A percentile compares a stretch with the other conserved stretches of the same genome.
Conservation (phyloP, 2,888 invertebrate genomes). For the Anoplius nigerrimus region DNA sequence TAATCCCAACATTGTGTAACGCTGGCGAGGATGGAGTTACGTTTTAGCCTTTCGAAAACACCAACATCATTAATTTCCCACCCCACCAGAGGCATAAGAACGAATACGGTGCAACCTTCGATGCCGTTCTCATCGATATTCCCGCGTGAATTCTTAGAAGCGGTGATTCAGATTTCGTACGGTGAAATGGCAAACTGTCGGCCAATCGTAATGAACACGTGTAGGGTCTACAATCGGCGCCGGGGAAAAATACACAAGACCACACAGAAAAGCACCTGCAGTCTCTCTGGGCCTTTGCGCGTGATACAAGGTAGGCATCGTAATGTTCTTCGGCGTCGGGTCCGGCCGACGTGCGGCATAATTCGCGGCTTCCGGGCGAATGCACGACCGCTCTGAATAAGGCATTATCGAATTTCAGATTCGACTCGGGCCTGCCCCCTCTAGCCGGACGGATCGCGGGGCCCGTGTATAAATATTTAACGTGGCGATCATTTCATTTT, state of each 20-base stretch:
- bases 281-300: constrained; percentile 51
- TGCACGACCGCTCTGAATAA: constrained; percentile 65
- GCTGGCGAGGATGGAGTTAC: not conserved
- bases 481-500: constrained; percentile 61
- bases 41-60: no score
- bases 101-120: no score
- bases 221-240: not conserved
- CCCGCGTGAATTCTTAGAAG: no score
- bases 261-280: constrained; percentile 58
- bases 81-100: no score
- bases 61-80: no score
- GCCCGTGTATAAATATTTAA: constrained; percentile 68
- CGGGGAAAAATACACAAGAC: constrained; percentile 48
- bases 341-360: constrained; percentile 55
- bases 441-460: constrained; percentile 35
- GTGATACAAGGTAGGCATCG: constrained; percentile 58
- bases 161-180: no score
- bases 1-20: constrained; percentile 28
- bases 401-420: constrained; percentile 74
- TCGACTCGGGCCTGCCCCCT: constrained; percentile 66
- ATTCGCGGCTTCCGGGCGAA: constrained; percentile 72
- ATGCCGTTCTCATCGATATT: no score
- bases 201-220: no score
- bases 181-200: no score
- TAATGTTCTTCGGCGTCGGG: constrained; percentile 38